Base-by-base conservation (phyloP, 2,113 vertebrate genomes). In the Pseudorhombus dupliciocellatus region DNA sequence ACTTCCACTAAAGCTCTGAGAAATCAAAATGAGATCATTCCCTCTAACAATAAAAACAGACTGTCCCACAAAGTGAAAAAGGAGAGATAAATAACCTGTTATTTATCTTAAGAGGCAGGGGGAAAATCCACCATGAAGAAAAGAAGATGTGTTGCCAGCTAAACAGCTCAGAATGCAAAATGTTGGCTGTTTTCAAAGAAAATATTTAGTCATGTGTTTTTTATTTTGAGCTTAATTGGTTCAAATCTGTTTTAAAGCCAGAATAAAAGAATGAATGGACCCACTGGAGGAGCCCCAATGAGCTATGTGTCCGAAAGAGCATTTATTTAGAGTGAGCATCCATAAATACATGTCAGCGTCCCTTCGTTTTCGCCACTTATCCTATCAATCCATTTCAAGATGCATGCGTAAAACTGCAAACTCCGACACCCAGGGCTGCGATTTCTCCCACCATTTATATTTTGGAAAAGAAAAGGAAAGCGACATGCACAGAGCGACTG, bases 401-500 rank as follows among this genome's bases (percentile, higher is more conserved):
- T 28, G 15, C 10, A 72, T 46, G 64, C 31, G 51, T 7, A 55
- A 50, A 71, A 62, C 10, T 50, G 21, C 59, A 63, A 66, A 63
- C 48, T 4, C 2, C 40, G 26, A 48, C 50, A 73, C n/a, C 11
- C 5, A 9, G 48, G 21, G 24, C 52, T 58, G 14, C 31, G 46
- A 42, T 66, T 76, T 66, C 40, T 25, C 34, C 52, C 34, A 72
- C 7, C 69, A 30, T 20, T 20, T 34, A 48, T 22, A 46, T 59
- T 6, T 24, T 25, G 30, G 21, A 92, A 89, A 93, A 92, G 92
- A 6, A n/a, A 1, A 18, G 9, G 24, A 54, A 25, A 15, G 24
- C 92, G 85, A 66, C 67, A 69, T 69, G 90, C 92, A 93, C 91
- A 91, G 91, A 91, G 94, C 90, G 93, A 94, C 90, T 15, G 42